Percentiles rank a stretch among this genome's conserved stretches.
phyloP scores from a whole-genome alignment of 2,797 vertebrate species.

The Phyllotis vaccarum region DNA sequence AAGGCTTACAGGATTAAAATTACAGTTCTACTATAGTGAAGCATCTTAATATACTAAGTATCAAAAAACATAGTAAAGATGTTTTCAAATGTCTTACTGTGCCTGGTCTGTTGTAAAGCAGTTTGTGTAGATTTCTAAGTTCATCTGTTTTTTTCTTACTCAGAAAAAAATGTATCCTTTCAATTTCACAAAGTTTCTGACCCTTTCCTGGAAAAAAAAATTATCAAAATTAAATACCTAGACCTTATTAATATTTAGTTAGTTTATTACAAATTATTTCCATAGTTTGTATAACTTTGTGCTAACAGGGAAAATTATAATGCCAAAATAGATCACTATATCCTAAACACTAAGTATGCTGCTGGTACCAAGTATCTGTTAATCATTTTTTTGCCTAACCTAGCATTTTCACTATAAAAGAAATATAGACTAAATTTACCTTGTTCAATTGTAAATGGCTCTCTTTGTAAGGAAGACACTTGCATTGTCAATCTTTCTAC shows the following conservation, averaged over 20 bases:
- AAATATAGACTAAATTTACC: slow-evolving; percentile 86
- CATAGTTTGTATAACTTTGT: slow-evolving; percentile 9
- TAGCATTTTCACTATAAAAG: slow-evolving; percentile 58
- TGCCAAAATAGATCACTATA: slow-evolving; percentile 46
- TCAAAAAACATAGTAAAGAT: slow-evolving; percentile 38
- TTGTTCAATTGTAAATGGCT: slow-evolving; percentile 93
- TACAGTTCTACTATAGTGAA: neutral
- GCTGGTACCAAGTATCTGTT: neutral
- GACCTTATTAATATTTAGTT: neutral
- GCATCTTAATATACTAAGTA: slow-evolving; percentile 48
- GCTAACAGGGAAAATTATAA: slow-evolving; percentile 12
- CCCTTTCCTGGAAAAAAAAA: slow-evolving; percentile 91
- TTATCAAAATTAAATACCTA: neutral
- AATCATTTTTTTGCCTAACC: slow-evolving; percentile 17
- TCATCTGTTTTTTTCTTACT: slow-evolving; percentile 95
- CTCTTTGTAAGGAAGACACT: slow-evolving; percentile 91
- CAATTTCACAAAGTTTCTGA: slow-evolving; percentile 96
- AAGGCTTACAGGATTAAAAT: slow-evolving; percentile 42
- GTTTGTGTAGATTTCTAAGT: slow-evolving; percentile 95
- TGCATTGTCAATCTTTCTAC: slow-evolving; percentile 95
- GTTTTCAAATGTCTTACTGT: slow-evolving; percentile 89
- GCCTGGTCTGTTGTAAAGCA: slow-evolving; percentile 96
- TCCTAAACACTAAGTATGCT: neutral
- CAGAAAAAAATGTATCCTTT: slow-evolving; percentile 94
- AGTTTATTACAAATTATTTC: slow-evolving; percentile 30